A percentile compares a stretch with the other conserved stretches of the same genome.
Evolutionary conservation across 2,113 vertebrate species (phyloP).

Genomic region (Rynchops niger): DNA sequence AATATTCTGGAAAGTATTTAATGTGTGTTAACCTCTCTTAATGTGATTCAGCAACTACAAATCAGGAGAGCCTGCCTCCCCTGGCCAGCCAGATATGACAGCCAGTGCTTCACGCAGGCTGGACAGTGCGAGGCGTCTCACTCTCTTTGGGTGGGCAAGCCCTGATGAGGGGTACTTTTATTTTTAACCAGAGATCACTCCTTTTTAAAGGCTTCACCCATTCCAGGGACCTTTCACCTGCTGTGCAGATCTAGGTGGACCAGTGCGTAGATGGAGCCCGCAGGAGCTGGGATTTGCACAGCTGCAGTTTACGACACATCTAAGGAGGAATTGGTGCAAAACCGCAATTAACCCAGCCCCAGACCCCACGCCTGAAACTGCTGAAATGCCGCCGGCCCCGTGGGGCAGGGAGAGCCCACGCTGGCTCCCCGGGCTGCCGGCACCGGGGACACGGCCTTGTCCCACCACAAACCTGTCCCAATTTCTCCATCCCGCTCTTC

Average conservation of each 20-base stretch:
- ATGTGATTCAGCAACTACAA: slow-evolving; percentile 47
- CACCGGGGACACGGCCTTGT: too few species aligned
- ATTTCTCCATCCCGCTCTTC: neutral
- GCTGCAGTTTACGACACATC: neutral
- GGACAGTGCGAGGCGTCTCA: neutral
- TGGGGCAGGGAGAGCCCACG: too few species aligned
- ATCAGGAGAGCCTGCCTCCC: neutral
- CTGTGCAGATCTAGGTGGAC: neutral
- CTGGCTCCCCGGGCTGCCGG: neutral
- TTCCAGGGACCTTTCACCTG: neutral
- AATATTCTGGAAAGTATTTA: slow-evolving; percentile 35
- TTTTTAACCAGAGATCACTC: neutral
- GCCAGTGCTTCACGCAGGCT: neutral
- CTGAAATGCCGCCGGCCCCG: neutral
- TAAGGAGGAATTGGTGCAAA: neutral
- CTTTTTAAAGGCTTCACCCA: neutral
- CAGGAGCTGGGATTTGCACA: neutral
- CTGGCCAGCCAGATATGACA: neutral
- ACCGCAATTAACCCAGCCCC: rapidly evolving
- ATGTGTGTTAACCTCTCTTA: slow-evolving; percentile 16
- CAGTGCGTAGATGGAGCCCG: rapidly evolving
- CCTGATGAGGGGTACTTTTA: neutral
- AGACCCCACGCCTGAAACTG: too few species aligned
- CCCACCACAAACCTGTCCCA: neutral
- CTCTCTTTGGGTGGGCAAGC: neutral